Percentiles rank a stretch among this genome's conserved stretches.
phyloP scores from a whole-genome alignment of 1,140 invertebrate genomes.

The Trialeurodes vaporariorum region DNA sequence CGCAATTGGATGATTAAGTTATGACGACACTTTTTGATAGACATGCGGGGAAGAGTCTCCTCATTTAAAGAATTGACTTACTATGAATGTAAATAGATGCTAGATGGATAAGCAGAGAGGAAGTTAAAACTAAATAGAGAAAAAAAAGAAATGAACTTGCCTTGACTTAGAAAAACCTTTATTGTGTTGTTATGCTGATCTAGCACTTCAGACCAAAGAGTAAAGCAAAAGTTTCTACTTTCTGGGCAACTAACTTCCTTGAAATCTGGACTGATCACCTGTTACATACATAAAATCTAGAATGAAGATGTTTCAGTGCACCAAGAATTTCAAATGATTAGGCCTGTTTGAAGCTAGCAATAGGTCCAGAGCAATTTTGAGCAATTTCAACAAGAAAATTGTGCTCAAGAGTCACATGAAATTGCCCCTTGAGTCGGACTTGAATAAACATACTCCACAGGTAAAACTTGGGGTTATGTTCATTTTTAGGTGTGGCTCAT shows the following conservation, averaged over 20 bases:
- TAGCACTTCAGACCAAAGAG: constrained; percentile 35
- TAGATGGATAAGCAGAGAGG: not conserved
- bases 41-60: too few relatives aligned
- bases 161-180: constrained; percentile 34
- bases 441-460: too few relatives aligned
- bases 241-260: not conserved
- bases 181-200: constrained; percentile 32
- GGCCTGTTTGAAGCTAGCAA: not conserved
- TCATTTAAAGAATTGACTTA: not conserved
- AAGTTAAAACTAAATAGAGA: constrained; percentile 5
- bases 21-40: not conserved
- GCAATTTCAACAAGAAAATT: not conserved
- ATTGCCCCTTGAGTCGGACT: too few relatives aligned
- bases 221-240: constrained; percentile 31
- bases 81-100: not conserved
- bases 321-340: too few relatives aligned
- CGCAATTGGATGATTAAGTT: not conserved
- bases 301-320: too few relatives aligned
- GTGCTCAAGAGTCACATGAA: not conserved
- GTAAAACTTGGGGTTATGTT: too few relatives aligned
- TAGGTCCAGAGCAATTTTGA: not conserved
- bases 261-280: not conserved
- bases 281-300: not conserved
- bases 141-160: constrained; percentile 18
- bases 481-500: too few relatives aligned